Base-by-base conservation (phyloP, 92 coral and sea anemone species). In the Parazoanthus darwini region DNA sequence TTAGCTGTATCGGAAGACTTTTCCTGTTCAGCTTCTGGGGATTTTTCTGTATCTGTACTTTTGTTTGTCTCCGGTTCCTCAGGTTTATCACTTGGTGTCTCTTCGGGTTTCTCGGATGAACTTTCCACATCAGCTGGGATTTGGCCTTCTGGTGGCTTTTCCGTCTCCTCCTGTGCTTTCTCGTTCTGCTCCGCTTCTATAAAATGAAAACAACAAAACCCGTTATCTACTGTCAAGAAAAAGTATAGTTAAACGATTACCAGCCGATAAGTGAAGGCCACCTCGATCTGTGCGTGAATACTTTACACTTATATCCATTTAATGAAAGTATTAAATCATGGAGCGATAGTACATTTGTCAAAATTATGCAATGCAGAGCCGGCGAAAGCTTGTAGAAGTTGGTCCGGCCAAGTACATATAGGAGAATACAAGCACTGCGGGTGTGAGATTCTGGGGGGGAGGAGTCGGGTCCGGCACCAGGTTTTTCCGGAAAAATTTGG, bases 1-100 rank as follows among this genome's bases (percentile, higher is more conserved):
- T 68, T 80, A 36, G 58, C 68, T 13, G 20, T 33, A 54, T 82
- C 89, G 39, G 80, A 22, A 74, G 80, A 35, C 36, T 51, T 83
- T 13, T 59, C 59, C 35, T 36, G 42, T 67, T 82, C 91, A 43
- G 25, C 26, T 37, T 82, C 91, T 22, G 15, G 25, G 36, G 43
- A 58, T 26, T 39, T 86, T 66, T 20, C 67, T 18, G 58, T 86
- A 44, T 65, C 71, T 50, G 59, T 78, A 66, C 25, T 29, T 18
- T 51, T 11, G 15, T 33, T 33, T 10, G 9, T 25, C 5, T 67
- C 88, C 43, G 86, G 76, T 63, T 85, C 84, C 39, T 89, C 80
- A 29, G 36, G 78, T 59, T 46, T 77, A 9, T 29, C 23, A 43
- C 25, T 80, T 15, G 54, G 43, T 25, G 33, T 42, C 44, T 80